Conservation (phyloP, 2,797 vertebrate species). For the Eulemur mongoz region DNA sequence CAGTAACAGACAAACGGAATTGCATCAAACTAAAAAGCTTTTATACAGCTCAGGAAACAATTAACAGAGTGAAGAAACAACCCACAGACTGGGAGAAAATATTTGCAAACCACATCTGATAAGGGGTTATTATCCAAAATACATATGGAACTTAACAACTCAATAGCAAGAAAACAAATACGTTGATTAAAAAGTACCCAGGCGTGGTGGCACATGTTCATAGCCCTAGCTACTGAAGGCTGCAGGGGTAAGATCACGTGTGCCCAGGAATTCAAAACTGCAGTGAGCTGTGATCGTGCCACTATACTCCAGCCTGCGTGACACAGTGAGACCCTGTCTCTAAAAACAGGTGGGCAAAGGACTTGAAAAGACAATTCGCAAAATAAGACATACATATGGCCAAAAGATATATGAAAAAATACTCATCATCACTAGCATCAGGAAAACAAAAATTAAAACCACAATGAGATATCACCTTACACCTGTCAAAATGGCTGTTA, state of each 20-base stretch:
- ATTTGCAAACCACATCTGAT: background rate
- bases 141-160: background rate
- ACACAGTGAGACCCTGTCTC: background rate
- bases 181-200: background rate
- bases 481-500: background rate
- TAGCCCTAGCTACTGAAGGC: background rate
- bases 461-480: background rate
- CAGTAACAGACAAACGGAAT: background rate
- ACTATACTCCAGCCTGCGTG: background rate
- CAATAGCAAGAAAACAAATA: background rate
- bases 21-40: background rate
- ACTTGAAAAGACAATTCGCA: background rate
- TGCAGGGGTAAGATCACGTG: background rate
- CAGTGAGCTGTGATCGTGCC: background rate
- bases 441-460: background rate
- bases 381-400: background rate
- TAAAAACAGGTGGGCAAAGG: background rate
- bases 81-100: background rate
- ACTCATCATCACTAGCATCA: background rate
- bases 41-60: background rate
- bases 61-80: background rate
- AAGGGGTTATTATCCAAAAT: background rate
- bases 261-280: background rate
- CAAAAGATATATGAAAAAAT: background rate
- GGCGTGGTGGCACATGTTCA: background rate